Evolutionary conservation across 2,888 invertebrate species (phyloP), one percentile per base, ranked within the genome.

Genomic region (Napeogenes inachia): DNA sequence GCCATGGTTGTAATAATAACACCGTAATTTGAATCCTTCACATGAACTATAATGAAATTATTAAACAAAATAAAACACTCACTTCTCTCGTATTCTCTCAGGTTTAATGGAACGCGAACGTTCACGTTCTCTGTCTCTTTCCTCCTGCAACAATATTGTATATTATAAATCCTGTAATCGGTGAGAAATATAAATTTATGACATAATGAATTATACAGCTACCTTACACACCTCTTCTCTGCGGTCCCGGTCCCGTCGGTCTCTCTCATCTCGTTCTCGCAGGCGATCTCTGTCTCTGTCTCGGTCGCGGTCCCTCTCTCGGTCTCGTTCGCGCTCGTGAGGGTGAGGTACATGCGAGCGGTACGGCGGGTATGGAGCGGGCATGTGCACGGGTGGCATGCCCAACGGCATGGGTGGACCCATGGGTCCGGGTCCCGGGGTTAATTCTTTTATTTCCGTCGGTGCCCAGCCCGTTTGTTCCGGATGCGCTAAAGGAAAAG

Each of bases 381-480:
- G 91, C 84, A 74, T 60, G 72, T 73, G 68, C 63, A 85, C 73
- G 60, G 81, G 69, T 75, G 81, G 80, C 75, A 82, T 78, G 65
- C 80, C 64, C 62, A 65, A 64, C n/a, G 78, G 78, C 82, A 79
- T 70, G 84, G 87, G 63, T 70, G 78, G 62, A 68, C 77, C 73
- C 78, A 76, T 77, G 3, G 92, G 92, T 0, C 93, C 94, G 0
- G 94, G 92, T 0, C 93, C 94, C 0, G 94, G 94, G 1, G 94
- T 94, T 62, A 94, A 81, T 75, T 94, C 93, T 78, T 94, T 94
- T 61, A 94, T 94, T 68, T 94, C 94, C 4, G 82, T 82, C 8
- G 94, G 94, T 35, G 91, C 90, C 94, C 94, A 94, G 21, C 90
- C 91, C 4, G 80, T 77, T 66, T 84, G 85, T 68, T 92, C 92